Evolutionary conservation across 2,888 invertebrate species (phyloP).

Genomic region (Thera obeliscata): DNA sequence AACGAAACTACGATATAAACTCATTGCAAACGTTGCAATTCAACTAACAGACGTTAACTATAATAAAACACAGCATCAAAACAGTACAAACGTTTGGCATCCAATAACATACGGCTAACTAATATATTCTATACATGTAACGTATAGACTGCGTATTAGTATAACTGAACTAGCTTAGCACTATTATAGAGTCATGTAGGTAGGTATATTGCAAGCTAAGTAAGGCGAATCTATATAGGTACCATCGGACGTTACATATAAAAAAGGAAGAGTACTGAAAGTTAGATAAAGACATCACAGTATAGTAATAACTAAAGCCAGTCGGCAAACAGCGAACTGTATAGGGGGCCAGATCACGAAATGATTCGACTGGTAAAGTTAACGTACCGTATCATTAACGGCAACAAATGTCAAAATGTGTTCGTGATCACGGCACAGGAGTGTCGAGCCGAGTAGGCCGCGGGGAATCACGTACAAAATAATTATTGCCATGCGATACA

Average conservation of each 20-base stretch:
- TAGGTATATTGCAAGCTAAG: constrained; percentile 53
- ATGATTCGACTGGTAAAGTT: too few relatives aligned
- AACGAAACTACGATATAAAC: constrained; percentile 32
- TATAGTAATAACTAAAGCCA: constrained; percentile 22
- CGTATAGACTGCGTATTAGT: constrained; percentile 30
- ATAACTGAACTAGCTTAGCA: constrained; percentile 61
- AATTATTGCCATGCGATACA: constrained; percentile 69
- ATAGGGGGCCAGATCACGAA: neutral
- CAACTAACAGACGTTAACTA: constrained; percentile 52
- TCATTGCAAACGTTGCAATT: constrained; percentile 49
- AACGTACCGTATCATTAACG: too few relatives aligned
- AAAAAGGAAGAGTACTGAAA: constrained; percentile 28
- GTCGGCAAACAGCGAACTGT: constrained; percentile 22
- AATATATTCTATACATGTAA: constrained; percentile 26
- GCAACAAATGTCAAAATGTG: too few relatives aligned
- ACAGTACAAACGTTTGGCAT: constrained; percentile 69
- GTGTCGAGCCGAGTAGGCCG: constrained; percentile 11
- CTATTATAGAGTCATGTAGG: constrained; percentile 47
- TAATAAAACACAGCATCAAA: constrained; percentile 51
- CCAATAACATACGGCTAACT: constrained; percentile 53
- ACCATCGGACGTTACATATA: constrained; percentile 46
- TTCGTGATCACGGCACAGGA: neutral
- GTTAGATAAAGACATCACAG: constrained; percentile 33
- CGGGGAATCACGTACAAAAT: constrained; percentile 40
- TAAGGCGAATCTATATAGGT: constrained; percentile 50